Evolutionary conservation across 2,888 invertebrate genomes (phyloP).

Genomic region (Chrysina gloriosa): DNA sequence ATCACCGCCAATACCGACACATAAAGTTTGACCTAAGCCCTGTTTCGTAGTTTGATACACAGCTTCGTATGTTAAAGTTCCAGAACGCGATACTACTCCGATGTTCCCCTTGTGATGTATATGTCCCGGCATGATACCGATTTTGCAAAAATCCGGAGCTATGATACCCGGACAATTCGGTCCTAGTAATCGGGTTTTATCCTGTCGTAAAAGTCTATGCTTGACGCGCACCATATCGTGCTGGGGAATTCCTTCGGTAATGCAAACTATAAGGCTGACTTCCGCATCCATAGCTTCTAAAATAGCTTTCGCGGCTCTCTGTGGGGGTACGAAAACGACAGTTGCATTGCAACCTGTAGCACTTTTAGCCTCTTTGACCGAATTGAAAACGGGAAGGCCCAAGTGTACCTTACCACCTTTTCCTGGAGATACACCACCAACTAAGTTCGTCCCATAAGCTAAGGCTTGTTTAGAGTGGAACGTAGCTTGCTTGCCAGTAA

Average conservation of each 20-base stretch:
- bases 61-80: constrained; percentile 82
- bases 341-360: constrained; percentile 77
- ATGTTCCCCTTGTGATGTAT: constrained; percentile 79
- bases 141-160: constrained; percentile 80
- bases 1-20: constrained; percentile 94
- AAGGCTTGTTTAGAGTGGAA: constrained; percentile 78
- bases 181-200: constrained; percentile 80
- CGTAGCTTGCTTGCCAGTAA: constrained; percentile 80
- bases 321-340: constrained; percentile 84
- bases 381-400: constrained; percentile 69
- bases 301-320: constrained; percentile 76
- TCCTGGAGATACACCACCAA: constrained; percentile 83
- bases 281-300: constrained; percentile 81
- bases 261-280: constrained; percentile 66
- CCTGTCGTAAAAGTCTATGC: constrained; percentile 71
- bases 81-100: constrained; percentile 80
- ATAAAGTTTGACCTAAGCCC: constrained; percentile 92
- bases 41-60: constrained; percentile 77
- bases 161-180: constrained; percentile 90
- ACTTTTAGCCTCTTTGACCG: constrained; percentile 75
- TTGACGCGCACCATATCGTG: constrained; percentile 88
- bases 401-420: constrained; percentile 83
- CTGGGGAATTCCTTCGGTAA: constrained; percentile 80
- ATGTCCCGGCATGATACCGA: constrained; percentile 88
- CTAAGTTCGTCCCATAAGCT: constrained; percentile 84